Conservation (phyloP, 2,797 vertebrate species). For the Pagetopsis macropterus region DNA sequence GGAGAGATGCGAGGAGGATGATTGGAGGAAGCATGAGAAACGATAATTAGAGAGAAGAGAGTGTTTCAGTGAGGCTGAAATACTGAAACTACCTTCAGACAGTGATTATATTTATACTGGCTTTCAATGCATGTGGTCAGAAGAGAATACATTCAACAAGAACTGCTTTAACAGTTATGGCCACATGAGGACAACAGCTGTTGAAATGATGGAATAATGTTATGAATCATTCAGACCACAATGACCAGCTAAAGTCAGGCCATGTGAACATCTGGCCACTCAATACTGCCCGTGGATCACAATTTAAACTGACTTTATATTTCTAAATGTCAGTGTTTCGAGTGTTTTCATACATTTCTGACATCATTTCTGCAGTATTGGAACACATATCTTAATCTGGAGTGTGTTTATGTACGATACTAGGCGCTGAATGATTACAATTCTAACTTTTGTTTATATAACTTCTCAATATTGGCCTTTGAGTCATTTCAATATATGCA, state of each 20-base stretch:
- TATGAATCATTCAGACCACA: conserved; percentile 58
- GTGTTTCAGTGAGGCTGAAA: conserved; percentile 22
- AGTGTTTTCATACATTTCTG: neutral
- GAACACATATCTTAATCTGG: neutral
- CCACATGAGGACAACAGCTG: conserved; percentile 58
- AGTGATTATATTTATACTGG: conserved; percentile 34
- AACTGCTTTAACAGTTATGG: conserved; percentile 55
- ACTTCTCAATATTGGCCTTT: neutral
- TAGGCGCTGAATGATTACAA: neutral
- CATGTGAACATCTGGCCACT: conserved; percentile 46
- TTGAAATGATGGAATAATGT: conserved; percentile 48
- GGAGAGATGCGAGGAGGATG: conserved; percentile 18
- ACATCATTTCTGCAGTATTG: neutral
- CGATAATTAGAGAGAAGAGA: conserved; percentile 35
- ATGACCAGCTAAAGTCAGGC: conserved; percentile 45
- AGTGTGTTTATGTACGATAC: neutral
- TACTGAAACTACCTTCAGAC: conserved; percentile 17
- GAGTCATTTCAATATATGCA: conserved; percentile 4
- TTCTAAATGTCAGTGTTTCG: neutral
- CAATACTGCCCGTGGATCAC: conserved; percentile 2
- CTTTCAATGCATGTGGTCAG: conserved; percentile 27
- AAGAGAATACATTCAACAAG: conserved; percentile 45
- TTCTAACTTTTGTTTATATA: neutral
- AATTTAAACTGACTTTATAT: conserved; percentile 6
- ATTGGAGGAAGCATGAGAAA: conserved; percentile 41